Conservation (phyloP, 2,113 vertebrate genomes). For the Microtus pennsylvanicus region DNA sequence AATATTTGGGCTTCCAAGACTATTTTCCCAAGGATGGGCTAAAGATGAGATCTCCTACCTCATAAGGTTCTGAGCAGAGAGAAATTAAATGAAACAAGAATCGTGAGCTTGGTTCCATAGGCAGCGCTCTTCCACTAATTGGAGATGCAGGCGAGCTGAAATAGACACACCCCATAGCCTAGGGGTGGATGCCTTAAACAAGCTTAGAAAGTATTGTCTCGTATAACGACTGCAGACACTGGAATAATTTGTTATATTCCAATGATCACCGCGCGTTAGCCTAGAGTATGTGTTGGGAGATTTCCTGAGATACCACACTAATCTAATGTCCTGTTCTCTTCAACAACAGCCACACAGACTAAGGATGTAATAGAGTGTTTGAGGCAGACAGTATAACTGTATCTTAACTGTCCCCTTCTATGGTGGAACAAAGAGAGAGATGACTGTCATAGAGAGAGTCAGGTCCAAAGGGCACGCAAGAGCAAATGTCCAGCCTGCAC, state of each 20-base stretch:
- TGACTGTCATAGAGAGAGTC: rapidly evolving
- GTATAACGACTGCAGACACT: not conserved
- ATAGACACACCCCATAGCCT: not conserved
- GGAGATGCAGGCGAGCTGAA: not conserved
- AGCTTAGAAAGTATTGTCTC: not conserved
- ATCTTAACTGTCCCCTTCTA: not conserved
- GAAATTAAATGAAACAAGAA: not conserved
- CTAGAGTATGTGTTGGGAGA: not conserved
- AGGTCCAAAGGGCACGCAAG: not conserved
- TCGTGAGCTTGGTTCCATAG: not conserved
- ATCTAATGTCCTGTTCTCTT: not conserved
- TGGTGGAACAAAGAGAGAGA: not conserved
- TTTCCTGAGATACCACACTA: not conserved
- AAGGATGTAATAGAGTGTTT: rapidly evolving
- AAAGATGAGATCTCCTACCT: not conserved
- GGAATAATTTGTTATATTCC: not conserved
- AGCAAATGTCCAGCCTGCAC: not conserved
- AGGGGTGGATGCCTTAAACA: not conserved
- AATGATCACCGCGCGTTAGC: not conserved
- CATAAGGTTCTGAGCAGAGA: not conserved
- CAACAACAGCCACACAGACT: not conserved
- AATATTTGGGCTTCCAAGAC: not conserved
- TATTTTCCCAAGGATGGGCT: not conserved
- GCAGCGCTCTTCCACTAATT: not conserved
- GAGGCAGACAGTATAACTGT: not conserved